These are phyloP conservation scores for Oryzias javanicus DNA, from an alignment of 2,113 vertebrate species.

Conservation along the genomic window DNA sequence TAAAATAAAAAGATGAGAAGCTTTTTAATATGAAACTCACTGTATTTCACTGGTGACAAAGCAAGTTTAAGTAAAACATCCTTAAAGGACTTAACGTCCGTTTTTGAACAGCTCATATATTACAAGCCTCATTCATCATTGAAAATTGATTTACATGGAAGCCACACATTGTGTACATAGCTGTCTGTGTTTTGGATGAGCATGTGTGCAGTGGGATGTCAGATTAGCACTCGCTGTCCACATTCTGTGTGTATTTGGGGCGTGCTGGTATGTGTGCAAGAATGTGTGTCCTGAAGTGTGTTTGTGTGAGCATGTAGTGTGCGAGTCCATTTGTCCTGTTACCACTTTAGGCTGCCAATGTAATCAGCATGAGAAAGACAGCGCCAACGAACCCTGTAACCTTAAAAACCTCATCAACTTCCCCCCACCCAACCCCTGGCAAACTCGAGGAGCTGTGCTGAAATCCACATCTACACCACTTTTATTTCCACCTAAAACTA, in stretches of 20 bases:
- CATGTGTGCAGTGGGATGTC: constrained; percentile 4
- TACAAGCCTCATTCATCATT: too few species aligned
- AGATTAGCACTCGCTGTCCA: constrained; percentile 1
- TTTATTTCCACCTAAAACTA: not conserved
- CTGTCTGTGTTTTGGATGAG: not conserved
- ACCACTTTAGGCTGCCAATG: constrained; percentile 64
- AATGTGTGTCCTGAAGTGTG: constrained; percentile 1
- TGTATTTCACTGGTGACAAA: too few species aligned
- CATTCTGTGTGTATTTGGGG: constrained; percentile 11
- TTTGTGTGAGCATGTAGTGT: not conserved
- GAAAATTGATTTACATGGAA: not conserved
- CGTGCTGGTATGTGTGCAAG: constrained; percentile 9
- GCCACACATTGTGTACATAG: constrained; percentile 6
- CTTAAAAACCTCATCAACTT: constrained; percentile 50
- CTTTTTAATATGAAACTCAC: too few species aligned
- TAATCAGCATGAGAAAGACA: constrained; percentile 72
- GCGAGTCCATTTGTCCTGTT: constrained; percentile 47
- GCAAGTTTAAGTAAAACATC: too few species aligned
- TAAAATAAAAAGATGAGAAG: too few species aligned
- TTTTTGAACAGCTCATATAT: too few species aligned
- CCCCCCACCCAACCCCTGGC: constrained; percentile 28
- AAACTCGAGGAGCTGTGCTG: constrained; percentile 12
- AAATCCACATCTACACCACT: not conserved
- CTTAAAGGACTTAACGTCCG: too few species aligned
- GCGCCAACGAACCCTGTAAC: constrained; percentile 64